Percentiles rank a stretch among this genome's conserved stretches.
Conservation (phyloP, 2,113 vertebrate genomes). For the Ochotona princeps region DNA sequence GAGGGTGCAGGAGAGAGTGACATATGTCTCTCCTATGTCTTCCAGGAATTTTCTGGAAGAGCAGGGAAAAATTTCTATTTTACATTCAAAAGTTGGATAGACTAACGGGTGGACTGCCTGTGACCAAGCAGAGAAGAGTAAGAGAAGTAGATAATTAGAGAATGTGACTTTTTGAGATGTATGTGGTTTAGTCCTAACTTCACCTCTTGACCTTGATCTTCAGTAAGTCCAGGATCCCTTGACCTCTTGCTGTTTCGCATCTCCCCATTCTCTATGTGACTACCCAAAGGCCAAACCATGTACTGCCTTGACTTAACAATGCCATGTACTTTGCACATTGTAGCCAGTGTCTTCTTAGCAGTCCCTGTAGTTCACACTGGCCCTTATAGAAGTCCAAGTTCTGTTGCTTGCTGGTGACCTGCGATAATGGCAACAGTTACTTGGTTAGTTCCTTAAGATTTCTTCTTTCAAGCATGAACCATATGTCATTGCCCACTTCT, state of each 20-base stretch:
- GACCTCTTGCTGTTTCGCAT: not conserved
- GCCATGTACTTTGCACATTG: not conserved
- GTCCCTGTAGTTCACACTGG: not conserved
- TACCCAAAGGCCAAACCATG: not conserved
- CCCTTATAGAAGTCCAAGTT: not conserved
- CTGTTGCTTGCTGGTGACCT: not conserved
- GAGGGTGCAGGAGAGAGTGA: not conserved
- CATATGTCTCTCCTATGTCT: not conserved
- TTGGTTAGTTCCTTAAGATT: not conserved
- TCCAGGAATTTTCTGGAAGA: not conserved
- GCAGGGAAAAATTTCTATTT: slow-evolving; percentile 49
- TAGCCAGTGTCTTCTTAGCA: not conserved
- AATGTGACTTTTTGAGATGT: not conserved
- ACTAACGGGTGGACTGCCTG: slow-evolving; percentile 64
- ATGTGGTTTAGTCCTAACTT: not conserved
- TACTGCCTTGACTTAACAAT: not conserved
- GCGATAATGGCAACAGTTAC: no score
- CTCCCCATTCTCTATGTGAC: fast-evolving
- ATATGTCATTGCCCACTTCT: not conserved
- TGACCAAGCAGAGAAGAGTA: slow-evolving; percentile 41
- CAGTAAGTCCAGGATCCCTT: not conserved
- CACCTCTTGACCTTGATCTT: not conserved
- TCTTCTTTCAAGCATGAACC: not conserved
- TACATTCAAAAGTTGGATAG: slow-evolving; percentile 3
- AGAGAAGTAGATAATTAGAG: slow-evolving; percentile 39